Base-by-base conservation (phyloP, 2,888 invertebrate genomes). In the Caenorhabditis sp. region DNA sequence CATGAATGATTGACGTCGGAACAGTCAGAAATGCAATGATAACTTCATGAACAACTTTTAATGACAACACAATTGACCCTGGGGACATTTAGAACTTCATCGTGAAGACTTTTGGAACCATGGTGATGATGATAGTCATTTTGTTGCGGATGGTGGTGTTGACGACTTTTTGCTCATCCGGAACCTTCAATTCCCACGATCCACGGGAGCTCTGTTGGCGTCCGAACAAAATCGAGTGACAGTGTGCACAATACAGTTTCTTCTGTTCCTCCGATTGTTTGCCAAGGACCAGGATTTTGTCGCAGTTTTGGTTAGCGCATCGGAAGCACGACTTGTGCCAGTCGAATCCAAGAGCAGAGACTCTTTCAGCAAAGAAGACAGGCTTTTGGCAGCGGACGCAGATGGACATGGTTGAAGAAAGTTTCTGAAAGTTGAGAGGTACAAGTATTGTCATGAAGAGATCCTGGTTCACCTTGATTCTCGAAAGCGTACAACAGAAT, bases 311-410 rank as follows among this genome's bases (percentile, higher is more conserved):
- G 41, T 44, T 44, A 16, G 63, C n/a, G 28, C 63, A 63, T 8
- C n/a, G 26, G n/a, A 63, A 63, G 10, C 63, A 63, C 1, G 28
- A 24, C 26, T 44, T 44, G 28, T 63, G 63, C 44, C 44, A 63
- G 41, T 44, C 63, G 1, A 47, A 44, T 63, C 63, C 63, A 10
- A 44, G 47, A 28, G 63, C 28, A 6, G n/a, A 8, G 26, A 63
- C n/a, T n/a, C 28, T 63, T 14, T 44, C 63, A 28, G 44, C 63
- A 8, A 63, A 47, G n/a, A 6, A 63, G n/a, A 63, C 44, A 7
- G 16, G 26, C 16, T 44, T 47, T 6, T n/a, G 10, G 14, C 63
- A 63, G 2, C 7, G 1, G 12, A 19, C n/a, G 8, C 54, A 54
- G 19, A 19, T 5, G 49, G 54, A 26, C 54, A 54, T 54, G 5